Evolutionary conservation across 2,797 vertebrate genomes (phyloP).

Genomic region (Intellagama lesueurii): DNA sequence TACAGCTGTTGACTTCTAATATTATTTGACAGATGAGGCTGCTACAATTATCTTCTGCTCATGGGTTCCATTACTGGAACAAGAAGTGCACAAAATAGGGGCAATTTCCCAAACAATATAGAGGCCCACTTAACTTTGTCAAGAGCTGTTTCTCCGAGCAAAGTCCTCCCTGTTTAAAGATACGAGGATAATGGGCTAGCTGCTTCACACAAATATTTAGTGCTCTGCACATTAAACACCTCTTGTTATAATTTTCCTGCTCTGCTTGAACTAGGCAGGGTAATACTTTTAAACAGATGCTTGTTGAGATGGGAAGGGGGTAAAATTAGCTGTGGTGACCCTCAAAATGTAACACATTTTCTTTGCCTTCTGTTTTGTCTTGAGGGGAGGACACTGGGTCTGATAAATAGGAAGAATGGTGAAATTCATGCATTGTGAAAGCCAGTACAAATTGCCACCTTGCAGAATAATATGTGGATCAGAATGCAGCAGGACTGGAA

Average conservation of each 20-base stretch:
- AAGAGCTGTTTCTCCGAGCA: slow-evolving; percentile 88
- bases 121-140: slow-evolving; percentile 94
- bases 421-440: background rate
- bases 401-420: background rate
- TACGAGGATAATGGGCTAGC: slow-evolving; percentile 73
- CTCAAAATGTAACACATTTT: slow-evolving; percentile 4
- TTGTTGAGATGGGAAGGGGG: slow-evolving; percentile 68
- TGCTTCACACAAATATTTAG: slow-evolving; percentile 73
- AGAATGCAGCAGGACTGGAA: background rate
- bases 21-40: slow-evolving; percentile 92
- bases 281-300: slow-evolving; percentile 75
- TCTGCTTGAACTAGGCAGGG: slow-evolving; percentile 73
- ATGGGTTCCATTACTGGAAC: slow-evolving; percentile 92
- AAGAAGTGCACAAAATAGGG: slow-evolving; percentile 90
- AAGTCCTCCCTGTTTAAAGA: slow-evolving; percentile 80
- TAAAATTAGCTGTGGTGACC: slow-evolving; percentile 51
- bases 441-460: rapidly evolving
- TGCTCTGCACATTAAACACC: slow-evolving; percentile 66
- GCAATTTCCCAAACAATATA: slow-evolving; percentile 94
- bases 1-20: slow-evolving; percentile 94
- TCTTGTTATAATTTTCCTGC: slow-evolving; percentile 73
- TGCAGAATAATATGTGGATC: background rate
- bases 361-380: slow-evolving; percentile 44
- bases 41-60: slow-evolving; percentile 94
- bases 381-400: background rate